Percentiles rank a stretch among this genome's conserved stretches.
Conservation (phyloP, 2,888 invertebrate genomes). For the Andrena haemorrhoa region DNA sequence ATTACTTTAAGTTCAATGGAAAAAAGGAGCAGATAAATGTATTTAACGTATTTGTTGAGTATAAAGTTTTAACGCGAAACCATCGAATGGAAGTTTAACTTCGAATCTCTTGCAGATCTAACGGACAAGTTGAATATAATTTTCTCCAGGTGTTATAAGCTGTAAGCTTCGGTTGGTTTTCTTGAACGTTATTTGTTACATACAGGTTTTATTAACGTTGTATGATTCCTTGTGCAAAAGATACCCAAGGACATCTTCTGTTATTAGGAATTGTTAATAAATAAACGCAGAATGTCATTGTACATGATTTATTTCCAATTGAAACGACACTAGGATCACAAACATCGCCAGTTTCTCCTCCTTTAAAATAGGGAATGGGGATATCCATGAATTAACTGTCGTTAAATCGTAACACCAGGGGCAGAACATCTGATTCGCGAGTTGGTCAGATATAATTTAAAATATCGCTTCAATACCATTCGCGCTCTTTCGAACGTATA, state of each 20-base stretch:
- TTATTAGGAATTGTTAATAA: constrained; percentile 5
- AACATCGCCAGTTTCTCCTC: constrained; percentile 19
- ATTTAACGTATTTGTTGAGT: constrained; percentile 65
- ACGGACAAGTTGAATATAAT: not conserved
- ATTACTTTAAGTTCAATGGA: constrained; percentile 86
- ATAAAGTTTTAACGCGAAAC: constrained; percentile 66
- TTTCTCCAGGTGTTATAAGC: not conserved
- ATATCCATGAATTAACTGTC: constrained; percentile 1
- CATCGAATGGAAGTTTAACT: constrained; percentile 13
- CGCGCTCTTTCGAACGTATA: not conserved
- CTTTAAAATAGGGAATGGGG: constrained; percentile 24
- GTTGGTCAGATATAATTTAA: not conserved
- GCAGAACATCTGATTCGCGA: not conserved
- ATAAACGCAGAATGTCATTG: constrained; percentile 10
- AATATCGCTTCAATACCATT: constrained; percentile 13
- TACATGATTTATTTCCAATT: constrained; percentile 50
- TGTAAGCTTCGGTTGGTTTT: not conserved
- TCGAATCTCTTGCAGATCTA: constrained; percentile 17
- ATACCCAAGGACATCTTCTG: not conserved
- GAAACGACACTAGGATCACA: constrained; percentile 37
- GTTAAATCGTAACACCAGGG: constrained; percentile 33
- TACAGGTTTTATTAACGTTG: not conserved
- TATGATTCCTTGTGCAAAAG: not conserved
- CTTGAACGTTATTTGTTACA: constrained; percentile 7
- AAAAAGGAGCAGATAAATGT: constrained; percentile 38